phyloP scores from a whole-genome alignment of 2,113 vertebrate species.

The Esox niger region DNA sequence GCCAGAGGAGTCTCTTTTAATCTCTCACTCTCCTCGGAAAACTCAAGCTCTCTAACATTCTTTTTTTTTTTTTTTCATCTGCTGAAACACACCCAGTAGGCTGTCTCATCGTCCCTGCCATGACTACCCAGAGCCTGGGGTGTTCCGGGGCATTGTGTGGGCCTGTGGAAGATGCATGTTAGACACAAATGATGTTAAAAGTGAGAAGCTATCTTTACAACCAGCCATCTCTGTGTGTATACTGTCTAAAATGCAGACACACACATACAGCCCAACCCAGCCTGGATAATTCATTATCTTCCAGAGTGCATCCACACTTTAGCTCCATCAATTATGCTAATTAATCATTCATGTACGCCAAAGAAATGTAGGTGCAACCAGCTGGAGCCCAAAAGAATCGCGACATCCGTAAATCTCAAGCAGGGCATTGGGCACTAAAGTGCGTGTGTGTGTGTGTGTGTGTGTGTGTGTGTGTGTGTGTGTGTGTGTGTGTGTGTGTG shows the following conservation, averaged over 20 bases:
- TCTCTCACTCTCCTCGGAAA: neutral
- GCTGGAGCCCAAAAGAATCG: neutral
- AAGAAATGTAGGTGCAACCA: neutral
- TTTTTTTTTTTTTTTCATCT: too few species aligned
- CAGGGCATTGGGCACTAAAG: neutral
- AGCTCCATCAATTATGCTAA: neutral
- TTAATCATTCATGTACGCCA: neutral
- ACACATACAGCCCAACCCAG: neutral
- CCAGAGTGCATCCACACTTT: neutral
- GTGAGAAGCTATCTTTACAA: neutral
- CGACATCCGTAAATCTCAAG: neutral
- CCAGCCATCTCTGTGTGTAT: neutral
- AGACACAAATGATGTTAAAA: neutral
- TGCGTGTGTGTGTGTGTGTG: slow-evolving; percentile 7
- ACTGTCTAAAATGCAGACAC: neutral
- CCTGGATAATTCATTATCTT: neutral
- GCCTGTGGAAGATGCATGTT: neutral
- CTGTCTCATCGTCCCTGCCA: neutral
- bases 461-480: neutral
- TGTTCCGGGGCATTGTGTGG: too few species aligned
- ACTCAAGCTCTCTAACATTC: too few species aligned
- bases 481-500: slow-evolving; percentile 1
- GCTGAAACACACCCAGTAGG: too few species aligned
- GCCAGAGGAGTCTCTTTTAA: slow-evolving; percentile 7
- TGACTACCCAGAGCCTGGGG: neutral